Evolutionary conservation across 2,113 vertebrate species (phyloP), one percentile per base, ranked within the genome.

Genomic region (Tragelaphus buxtoni): DNA sequence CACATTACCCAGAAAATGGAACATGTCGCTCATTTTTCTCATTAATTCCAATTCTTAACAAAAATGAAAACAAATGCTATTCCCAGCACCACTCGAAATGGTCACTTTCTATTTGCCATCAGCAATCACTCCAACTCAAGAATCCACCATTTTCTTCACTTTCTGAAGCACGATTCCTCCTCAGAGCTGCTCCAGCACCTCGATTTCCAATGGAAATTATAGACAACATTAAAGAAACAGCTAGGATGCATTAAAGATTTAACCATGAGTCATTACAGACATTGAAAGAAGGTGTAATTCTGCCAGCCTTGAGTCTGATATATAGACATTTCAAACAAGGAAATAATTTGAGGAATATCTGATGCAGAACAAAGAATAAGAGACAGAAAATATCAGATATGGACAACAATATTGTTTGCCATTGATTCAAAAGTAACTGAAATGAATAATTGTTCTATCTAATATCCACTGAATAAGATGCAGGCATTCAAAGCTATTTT

Each of bases 391-490:
- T 14, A 94, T 47, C 74, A 86, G 93, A 92, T 77, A 74, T 49
- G 51, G 87, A 90, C 95, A 96, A 81, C 49, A 96, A 82, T 85
- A 86, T 9, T 92, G 76, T 63, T 92, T 95, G 72, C 91, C 79
- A 96, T 39, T 77, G 90, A 82, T 76, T 91, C 55, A 24, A 90
- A 96, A 94, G 94, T 96, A 97, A 93, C 9, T 89, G 90, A 94
- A 94, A 88, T 86, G 84, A 97, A 30, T 82, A 95, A 95, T 4
- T 91, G 56, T 72, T 82, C 69, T 72, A 83, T 77, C 81, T 94
- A 93, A 91, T 91, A 88, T 32, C 51, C 53, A 97, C 55, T 63
- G 77, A 97, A 49, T 63, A 90, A 53, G 35, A 88, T 39, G 17
- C 45, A 94, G 93, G n/a, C 51, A 82, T 81, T 83, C 69, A 91